A percentile compares a stretch with the other conserved stretches of the same genome.
Conservation (phyloP, 1,140 invertebrate genomes). For the Mamestra configurata region DNA sequence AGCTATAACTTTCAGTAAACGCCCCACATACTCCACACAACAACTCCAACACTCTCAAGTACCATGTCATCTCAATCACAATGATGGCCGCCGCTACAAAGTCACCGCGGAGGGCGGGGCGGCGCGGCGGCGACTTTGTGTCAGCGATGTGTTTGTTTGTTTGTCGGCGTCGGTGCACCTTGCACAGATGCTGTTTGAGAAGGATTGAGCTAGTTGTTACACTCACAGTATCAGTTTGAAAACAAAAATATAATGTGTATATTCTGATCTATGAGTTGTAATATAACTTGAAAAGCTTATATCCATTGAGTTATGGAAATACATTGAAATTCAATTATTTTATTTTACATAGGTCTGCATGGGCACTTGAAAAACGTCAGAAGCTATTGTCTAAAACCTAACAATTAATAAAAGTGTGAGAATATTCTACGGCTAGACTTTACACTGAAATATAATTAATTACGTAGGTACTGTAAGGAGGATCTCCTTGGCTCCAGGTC, state of each 20-base stretch:
- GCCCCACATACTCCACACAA: background rate
- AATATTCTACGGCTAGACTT: too few species aligned
- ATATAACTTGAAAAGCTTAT: too few species aligned
- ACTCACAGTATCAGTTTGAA: background rate
- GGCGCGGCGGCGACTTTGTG: slow-evolving; percentile 36
- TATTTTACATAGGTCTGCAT: too few species aligned
- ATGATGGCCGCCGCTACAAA: slow-evolving; percentile 18
- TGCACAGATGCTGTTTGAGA: slow-evolving; percentile 46
- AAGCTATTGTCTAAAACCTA: too few species aligned
- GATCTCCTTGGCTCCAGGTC: too few species aligned
- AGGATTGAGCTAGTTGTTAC: slow-evolving; percentile 9
- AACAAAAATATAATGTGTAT: background rate
- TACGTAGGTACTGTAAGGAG: too few species aligned
- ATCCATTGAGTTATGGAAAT: too few species aligned
- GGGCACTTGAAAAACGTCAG: too few species aligned
- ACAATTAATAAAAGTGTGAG: too few species aligned
- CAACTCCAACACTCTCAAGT: background rate
- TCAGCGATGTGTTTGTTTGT: slow-evolving; percentile 29
- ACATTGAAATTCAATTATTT: too few species aligned
- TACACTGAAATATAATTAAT: too few species aligned
- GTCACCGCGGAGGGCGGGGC: slow-evolving; percentile 43
- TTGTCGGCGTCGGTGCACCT: slow-evolving; percentile 35
- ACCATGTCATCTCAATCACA: background rate
- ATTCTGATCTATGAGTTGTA: too few species aligned
- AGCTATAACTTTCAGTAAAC: background rate